Conservation (phyloP, 2,888 invertebrate species). For the Scaptomyza cyrtandrae region DNA sequence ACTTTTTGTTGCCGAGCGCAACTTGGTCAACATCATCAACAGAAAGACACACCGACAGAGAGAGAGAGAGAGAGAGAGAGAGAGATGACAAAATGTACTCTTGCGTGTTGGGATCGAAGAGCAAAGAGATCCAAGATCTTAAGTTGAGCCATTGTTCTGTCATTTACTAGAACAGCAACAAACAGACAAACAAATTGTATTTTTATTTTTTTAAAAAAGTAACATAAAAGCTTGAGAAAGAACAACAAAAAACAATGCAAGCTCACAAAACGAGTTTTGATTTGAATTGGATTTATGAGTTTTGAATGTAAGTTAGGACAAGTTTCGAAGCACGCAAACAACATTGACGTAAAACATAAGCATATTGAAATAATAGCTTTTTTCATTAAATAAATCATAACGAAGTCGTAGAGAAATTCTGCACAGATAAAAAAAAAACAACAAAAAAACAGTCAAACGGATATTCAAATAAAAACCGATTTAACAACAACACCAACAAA, state of each 20-base stretch:
- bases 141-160: constrained; percentile 53
- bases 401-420: constrained; percentile 21
- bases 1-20: constrained; percentile 59
- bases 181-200: constrained; percentile 1
- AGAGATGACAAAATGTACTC: background rate
- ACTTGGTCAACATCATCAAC: constrained; percentile 2
- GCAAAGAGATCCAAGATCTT: constrained; percentile 18
- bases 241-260: constrained; percentile 31
- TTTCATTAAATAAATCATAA: constrained; percentile 47
- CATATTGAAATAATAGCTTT: background rate
- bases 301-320: constrained; percentile 46
- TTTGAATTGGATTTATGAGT: constrained; percentile 14
- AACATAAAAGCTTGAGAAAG: constrained; percentile 35
- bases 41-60: no score
- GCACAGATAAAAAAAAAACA: constrained; percentile 13
- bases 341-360: background rate
- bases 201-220: background rate
- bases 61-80: constrained; percentile 10
- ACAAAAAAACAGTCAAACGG: background rate
- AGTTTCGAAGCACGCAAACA: constrained; percentile 36
- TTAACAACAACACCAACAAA: constrained; percentile 6
- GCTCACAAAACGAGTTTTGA: constrained; percentile 52
- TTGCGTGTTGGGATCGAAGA: constrained; percentile 3
- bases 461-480: constrained; percentile 28
- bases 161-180: constrained; percentile 34